Base-by-base conservation (phyloP, 2,888 invertebrate species). In the Papilio elwesi region DNA sequence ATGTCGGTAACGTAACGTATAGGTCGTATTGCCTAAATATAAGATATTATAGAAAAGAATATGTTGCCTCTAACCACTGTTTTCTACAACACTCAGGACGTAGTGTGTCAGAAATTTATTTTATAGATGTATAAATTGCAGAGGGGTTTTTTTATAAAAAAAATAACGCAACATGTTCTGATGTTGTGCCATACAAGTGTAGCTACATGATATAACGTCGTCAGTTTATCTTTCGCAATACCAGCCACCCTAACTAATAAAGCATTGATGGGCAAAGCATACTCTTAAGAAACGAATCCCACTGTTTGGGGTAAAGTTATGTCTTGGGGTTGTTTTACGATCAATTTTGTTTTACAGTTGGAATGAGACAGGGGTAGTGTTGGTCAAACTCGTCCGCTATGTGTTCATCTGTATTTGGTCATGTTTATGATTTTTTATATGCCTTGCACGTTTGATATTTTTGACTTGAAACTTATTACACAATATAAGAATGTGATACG, bases 241-340 rank as follows among this genome's bases (percentile, higher is more conserved):
- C 57, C 77, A 75, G 75, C 75, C 77, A 77, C 74, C 82, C 81
- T 78, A 76, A 75, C 78, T 75, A 85, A 88, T 88, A 89, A 90
- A 90, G 80, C 83, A 83, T 84, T 84, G 87, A 85, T 82, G 81
- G 83, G 79, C 78, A 79, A 82, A 80, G 81, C 80, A 80, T 78
- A 76, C 74, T 75, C 74, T 68, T 73, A 75, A 81, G 81, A 80
- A 82, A 81, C 76, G 77, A 78, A 68, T 62, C 51, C 59, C 16
- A 77, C 74, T 81, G 65, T 73, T 82, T 81, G 83, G 88, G 90
- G 90, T 81, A 82, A 78, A 81, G 84, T 85, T 85, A 87, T 85
- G 82, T 82, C 81, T 78, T 81, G 87, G 92, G 92, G 92, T 88
- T 88, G 89, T 86, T 92, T 92, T 92, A 92, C 87, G 92, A 90